A percentile compares a stretch with the other conserved stretches of the same genome.
Evolutionary conservation across 2,797 vertebrate species (phyloP).

Genomic region (Heliangelus exortis): DNA sequence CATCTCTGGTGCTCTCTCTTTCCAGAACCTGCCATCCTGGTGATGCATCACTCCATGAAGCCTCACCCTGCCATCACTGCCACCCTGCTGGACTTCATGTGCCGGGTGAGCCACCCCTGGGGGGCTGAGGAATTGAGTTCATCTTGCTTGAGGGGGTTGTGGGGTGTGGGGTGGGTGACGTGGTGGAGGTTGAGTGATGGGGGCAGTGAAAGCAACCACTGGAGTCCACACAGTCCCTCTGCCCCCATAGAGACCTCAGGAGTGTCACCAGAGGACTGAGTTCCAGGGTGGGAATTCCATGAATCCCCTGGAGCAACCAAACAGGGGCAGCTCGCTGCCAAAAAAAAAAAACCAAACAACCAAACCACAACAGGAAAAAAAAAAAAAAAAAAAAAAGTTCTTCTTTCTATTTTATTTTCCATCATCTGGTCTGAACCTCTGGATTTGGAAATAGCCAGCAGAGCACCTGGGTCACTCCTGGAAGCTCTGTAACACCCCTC

Average conservation of each 20-base stretch:
- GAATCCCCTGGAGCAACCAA: background rate
- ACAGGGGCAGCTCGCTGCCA: background rate
- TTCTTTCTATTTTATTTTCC: background rate
- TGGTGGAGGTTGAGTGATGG: no score
- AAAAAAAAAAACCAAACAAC: no score
- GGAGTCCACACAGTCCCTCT: rapidly evolving
- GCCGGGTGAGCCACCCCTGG: constrained; percentile 82
- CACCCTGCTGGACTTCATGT: constrained; percentile 97
- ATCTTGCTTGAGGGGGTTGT: no score
- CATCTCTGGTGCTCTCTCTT: background rate
- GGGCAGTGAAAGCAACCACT: background rate
- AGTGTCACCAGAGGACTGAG: background rate
- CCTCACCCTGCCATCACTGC: constrained; percentile 97
- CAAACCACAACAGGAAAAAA: no score
- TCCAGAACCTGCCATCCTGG: constrained; percentile 93
- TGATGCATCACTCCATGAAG: constrained; percentile 99
- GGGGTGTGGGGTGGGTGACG: no score
- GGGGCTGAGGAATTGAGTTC: no score
- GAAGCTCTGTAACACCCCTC: background rate
- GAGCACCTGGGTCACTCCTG: background rate
- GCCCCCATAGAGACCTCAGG: background rate
- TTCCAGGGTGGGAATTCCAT: background rate
- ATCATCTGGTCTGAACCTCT: background rate
- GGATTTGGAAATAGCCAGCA: background rate
- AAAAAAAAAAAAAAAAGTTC: no score